Base-by-base conservation (phyloP, 2,113 vertebrate genomes). In the Colius striatus region DNA sequence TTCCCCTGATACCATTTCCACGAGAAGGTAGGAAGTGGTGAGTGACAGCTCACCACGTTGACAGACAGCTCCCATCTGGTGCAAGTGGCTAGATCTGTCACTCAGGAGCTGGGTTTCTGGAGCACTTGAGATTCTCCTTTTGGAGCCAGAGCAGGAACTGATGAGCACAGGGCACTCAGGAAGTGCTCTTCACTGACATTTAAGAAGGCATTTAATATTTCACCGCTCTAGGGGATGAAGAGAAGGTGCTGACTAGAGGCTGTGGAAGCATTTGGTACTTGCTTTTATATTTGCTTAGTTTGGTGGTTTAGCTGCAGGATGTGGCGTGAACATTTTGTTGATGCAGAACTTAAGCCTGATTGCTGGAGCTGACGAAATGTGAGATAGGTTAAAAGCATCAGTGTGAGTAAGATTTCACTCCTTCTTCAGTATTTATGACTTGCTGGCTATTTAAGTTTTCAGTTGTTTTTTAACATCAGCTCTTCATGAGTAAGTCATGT, bases 261-360 rank as follows among this genome's bases (percentile, higher is more conserved):
- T 73, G 75, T 73, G 75, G 67, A 95, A 94, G 80, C 87, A 84
- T 97, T 97, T 92, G 94, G 96, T 96, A 84, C 95, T 93, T 97
- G 94, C 92, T 86, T 97, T 98, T 95, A 51, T 95, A 96, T 97
- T 97, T 97, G 92, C 94, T 97, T 95, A 86, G 92, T 97, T 97
- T 97, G 97, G 93, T 92, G 94, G 97, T 97, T 97, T 96, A 92
- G 79, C 90, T 20, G 38, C 92, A 95, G 92, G 95, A 95, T 19
- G 3, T 96, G 77, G 67, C 94, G 91, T 92, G 96, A 97, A 87
- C 90, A 88, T 94, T 96, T 89, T 89, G 82, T 90, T 96, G 97
- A 97, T 96, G 90, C 81, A 91, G 96, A 97, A 97, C 74, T 95
- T 95, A 94, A 97, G 94, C 76, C 95, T 96, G 96, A 97, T 97